Evolutionary conservation across 2,797 vertebrate species (phyloP).

Genomic region (Leucoraja ocellata): DNA sequence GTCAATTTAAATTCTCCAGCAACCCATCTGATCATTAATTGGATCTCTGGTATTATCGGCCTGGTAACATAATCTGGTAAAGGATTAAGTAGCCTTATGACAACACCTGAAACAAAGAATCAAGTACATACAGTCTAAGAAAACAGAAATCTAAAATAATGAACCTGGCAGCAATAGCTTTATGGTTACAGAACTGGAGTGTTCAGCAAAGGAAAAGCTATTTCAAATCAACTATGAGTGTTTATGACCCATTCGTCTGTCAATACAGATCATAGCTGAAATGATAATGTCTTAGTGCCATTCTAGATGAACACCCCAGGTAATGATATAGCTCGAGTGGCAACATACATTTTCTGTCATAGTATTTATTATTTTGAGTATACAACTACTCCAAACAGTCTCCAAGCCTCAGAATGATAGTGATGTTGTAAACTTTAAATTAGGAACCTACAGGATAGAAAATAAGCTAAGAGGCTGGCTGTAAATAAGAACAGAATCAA

Average conservation of each 20-base stretch:
- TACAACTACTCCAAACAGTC: neutral
- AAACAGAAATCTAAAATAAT: neutral
- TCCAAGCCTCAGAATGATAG: neutral
- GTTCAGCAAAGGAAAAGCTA: neutral
- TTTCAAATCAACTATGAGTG: neutral
- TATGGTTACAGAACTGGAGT: neutral
- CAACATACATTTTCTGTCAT: neutral
- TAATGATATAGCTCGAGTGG: neutral
- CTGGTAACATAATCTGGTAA: no score
- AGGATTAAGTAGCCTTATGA: no score
- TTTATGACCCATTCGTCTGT: neutral
- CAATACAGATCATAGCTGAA: conserved; percentile 24
- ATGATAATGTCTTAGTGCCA: neutral
- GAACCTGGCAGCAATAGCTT: neutral
- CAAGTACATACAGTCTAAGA: neutral
- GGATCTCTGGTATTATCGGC: no score
- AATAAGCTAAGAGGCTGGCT: neutral
- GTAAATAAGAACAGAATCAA: neutral
- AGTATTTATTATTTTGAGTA: neutral
- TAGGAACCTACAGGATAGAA: neutral
- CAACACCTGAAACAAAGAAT: neutral
- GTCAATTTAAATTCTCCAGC: no score
- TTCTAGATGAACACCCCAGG: neutral
- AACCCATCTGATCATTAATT: no score
- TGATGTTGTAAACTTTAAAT: neutral